A percentile compares a stretch with the other conserved stretches of the same genome.
These are phyloP conservation scores for Eupeodes corollae DNA, from an alignment of 1,140 invertebrate genomes.

Conservation along the genomic window DNA sequence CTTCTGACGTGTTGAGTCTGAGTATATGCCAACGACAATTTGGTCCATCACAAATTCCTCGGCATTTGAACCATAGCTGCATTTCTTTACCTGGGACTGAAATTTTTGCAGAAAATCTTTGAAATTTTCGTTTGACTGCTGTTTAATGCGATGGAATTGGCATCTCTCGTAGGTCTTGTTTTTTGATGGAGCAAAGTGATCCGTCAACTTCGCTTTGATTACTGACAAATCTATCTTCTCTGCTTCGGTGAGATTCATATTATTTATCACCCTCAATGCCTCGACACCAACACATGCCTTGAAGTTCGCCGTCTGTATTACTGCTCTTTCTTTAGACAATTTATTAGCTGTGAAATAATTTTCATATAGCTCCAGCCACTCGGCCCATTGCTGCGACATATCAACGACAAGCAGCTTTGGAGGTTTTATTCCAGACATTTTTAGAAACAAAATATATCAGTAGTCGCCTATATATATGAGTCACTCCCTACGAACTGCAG, in stretches of 20 bases:
- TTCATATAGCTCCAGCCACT: background rate
- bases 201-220: background rate
- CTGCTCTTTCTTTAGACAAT: background rate
- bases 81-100: background rate
- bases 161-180: background rate
- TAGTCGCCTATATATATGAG: too few relatives aligned
- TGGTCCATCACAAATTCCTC: slow-evolving; percentile 2
- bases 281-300: background rate
- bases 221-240: background rate
- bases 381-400: background rate
- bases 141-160: slow-evolving; percentile 1
- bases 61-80: background rate
- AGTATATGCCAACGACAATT: slow-evolving; percentile 2
- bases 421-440: background rate
- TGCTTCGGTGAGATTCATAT: background rate
- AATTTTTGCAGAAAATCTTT: slow-evolving; percentile 2
- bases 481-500: too few relatives aligned
- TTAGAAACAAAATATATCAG: too few relatives aligned
- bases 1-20: slow-evolving; percentile 1
- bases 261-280: background rate
- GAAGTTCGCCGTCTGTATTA: background rate
- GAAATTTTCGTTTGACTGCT: slow-evolving; percentile 1
- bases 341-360: background rate
- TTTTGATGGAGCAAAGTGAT: background rate
- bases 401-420: background rate